Base-by-base conservation (phyloP, 2,797 vertebrate genomes). In the Spondyliosoma cantharus region DNA sequence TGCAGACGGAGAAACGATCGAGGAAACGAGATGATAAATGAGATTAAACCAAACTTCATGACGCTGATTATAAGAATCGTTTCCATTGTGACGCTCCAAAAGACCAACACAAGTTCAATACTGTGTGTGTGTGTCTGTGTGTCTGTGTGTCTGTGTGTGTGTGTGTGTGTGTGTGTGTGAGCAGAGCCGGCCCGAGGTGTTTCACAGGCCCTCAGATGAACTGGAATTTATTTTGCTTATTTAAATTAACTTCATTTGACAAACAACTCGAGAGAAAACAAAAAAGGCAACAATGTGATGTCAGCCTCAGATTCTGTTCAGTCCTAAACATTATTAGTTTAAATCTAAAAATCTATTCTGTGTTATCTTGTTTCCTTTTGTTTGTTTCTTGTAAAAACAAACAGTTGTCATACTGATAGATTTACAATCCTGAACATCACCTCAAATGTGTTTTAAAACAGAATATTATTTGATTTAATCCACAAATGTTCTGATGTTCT, bases 11-110 rank as follows among this genome's bases (percentile, higher is more conserved):
- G n/a, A 29, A 76, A 6, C 32, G 7, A 72, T 66, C 56, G 5
- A 16, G 63, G 65, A 76, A 74, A 70, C 59, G 20, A 59, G 68
- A 68, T 54, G 62, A 74, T 62, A 42, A 24, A 69, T 37, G 20
- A 49, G 49, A 85, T 78, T 13, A 76, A 67, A 60, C 22, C 19
- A 22, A 81, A 80, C 75, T 53, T 83, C 81, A 80, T 53, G 49
- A 72, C 22, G 1, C 16, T 56, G 61, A 71, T 78, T 19, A 67
- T 25, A 19, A 53, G 29, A 14, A 53, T 13, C 32, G 13, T 64
- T 65, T 45, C 25, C 37, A 37, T 45, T 70, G 29, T 65, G 58
- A 72, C 15, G 56, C 45, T 42, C 29, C 49, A 12, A 6, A 5
- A n/a, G 15, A 25, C 50, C 15, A 3, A 19, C 17, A 54, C 32